phyloP scores from a whole-genome alignment of 2,888 invertebrate genomes.

The Stratiomys singularior region DNA sequence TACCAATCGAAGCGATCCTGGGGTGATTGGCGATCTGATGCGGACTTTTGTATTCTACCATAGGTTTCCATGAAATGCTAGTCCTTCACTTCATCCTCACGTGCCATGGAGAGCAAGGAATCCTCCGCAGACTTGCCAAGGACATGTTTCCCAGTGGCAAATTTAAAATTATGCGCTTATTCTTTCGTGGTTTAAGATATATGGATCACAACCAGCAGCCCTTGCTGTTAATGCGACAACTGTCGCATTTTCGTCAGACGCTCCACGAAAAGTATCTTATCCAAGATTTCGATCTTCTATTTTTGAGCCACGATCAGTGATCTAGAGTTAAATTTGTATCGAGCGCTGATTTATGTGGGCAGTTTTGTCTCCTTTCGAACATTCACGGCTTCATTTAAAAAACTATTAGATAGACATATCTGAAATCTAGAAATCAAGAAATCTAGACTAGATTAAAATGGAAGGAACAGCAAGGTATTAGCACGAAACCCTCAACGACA shows the following conservation, averaged over 20 bases:
- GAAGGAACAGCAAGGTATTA: slow-evolving; percentile 25
- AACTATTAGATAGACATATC: slow-evolving; percentile 43
- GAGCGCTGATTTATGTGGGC: slow-evolving; percentile 44
- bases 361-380: slow-evolving; percentile 33
- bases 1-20: background rate
- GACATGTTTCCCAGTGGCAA: too few species aligned
- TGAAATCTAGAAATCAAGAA: slow-evolving; percentile 12
- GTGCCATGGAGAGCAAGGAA: too few species aligned
- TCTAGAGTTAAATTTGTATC: slow-evolving; percentile 45
- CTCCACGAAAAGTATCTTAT: slow-evolving; percentile 36
- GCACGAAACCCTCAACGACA: background rate
- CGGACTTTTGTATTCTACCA: too few species aligned
- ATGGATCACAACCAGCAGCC: slow-evolving; percentile 12
- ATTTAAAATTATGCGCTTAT: too few species aligned
- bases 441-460: slow-evolving; percentile 27
- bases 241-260: slow-evolving; percentile 45
- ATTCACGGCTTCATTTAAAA: slow-evolving; percentile 27
- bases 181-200: too few species aligned
- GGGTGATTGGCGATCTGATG: too few species aligned
- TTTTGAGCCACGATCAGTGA: slow-evolving; percentile 39
- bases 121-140: too few species aligned
- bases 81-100: too few species aligned
- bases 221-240: slow-evolving; percentile 19
- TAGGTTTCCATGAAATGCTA: too few species aligned
- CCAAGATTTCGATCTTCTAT: slow-evolving; percentile 26